Evolutionary conservation across 1,140 invertebrate genomes (phyloP).

Genomic region (Triops longicaudatus): DNA sequence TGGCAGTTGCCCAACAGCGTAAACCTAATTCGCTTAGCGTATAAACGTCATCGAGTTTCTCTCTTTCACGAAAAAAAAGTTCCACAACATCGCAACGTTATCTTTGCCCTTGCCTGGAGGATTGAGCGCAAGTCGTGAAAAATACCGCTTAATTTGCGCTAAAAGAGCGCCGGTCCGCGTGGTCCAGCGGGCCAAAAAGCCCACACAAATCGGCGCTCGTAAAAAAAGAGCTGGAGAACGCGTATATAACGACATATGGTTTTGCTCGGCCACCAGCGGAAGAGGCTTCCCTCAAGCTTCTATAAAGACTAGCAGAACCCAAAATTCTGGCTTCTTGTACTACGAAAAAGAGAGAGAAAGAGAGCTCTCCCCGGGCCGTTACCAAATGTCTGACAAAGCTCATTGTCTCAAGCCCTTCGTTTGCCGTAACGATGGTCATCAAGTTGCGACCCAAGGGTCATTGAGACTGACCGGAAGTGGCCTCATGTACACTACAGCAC

Average conservation of each 20-base stretch:
- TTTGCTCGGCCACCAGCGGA: not conserved
- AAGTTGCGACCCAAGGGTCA: conserved; percentile 5
- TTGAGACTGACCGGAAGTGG: conserved; percentile 14
- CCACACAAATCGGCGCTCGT: not conserved
- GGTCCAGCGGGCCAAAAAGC: not conserved
- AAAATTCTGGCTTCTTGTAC: not conserved
- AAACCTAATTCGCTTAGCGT: no score
- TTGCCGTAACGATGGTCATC: conserved; percentile 14
- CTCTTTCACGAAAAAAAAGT: not conserved
- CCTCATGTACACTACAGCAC: conserved; percentile 11
- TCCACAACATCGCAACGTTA: not conserved
- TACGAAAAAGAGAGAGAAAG: no score
- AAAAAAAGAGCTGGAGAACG: not conserved
- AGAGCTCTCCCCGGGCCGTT: not conserved
- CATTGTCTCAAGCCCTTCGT: conserved; percentile 11
- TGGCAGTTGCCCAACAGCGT: no score
- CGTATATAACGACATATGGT: not conserved
- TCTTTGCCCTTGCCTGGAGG: not conserved
- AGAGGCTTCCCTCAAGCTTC: not conserved
- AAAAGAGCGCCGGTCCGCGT: not conserved
- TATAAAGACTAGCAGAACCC: not conserved
- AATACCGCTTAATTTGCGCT: conserved; percentile 3
- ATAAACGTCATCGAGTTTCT: no score
- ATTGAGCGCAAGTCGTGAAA: not conserved
- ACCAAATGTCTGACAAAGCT: not conserved